phyloP scores from a whole-genome alignment of 2,797 vertebrate species.

The Crypturellus tataupa region DNA sequence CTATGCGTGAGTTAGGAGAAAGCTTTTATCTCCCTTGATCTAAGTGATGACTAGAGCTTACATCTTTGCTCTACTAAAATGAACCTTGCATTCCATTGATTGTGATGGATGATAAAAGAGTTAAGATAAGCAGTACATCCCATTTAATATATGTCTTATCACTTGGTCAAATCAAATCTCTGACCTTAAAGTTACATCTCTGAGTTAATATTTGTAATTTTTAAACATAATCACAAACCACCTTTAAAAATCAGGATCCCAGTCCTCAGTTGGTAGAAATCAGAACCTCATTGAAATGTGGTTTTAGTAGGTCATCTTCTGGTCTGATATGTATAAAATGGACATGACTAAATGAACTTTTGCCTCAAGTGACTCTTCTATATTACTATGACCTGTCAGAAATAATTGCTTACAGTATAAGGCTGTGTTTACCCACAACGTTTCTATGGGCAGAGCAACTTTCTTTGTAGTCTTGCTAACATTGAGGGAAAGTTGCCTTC shows the following conservation, averaged over 20 bases:
- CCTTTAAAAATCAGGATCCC: not conserved
- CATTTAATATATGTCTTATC: not conserved
- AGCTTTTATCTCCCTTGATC: not conserved
- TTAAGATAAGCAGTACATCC: not conserved
- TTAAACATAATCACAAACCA: not conserved
- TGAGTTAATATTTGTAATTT: not conserved
- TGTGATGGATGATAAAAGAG: not conserved
- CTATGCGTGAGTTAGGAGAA: not conserved
- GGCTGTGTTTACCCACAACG: not conserved
- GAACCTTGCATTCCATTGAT: not conserved
- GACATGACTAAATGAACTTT: slow-evolving; percentile 41
- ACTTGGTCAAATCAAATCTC: not conserved
- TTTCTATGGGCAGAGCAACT: slow-evolving; percentile 37
- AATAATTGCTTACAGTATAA: slow-evolving; percentile 17
- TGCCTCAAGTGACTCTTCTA: slow-evolving; percentile 23
- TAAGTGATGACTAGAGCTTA: not conserved
- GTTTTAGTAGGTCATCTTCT: slow-evolving; percentile 21
- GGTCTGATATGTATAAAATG: slow-evolving; percentile 27
- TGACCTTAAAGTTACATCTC: not conserved
- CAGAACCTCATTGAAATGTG: not conserved
- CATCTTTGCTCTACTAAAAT: not conserved
- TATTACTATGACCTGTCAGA: slow-evolving; percentile 43
- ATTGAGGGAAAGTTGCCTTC: not conserved
- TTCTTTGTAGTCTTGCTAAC: not conserved
- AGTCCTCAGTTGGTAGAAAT: not conserved